Base-by-base conservation (phyloP, 2,888 invertebrate species). In the Drosophila nr. fundita region DNA sequence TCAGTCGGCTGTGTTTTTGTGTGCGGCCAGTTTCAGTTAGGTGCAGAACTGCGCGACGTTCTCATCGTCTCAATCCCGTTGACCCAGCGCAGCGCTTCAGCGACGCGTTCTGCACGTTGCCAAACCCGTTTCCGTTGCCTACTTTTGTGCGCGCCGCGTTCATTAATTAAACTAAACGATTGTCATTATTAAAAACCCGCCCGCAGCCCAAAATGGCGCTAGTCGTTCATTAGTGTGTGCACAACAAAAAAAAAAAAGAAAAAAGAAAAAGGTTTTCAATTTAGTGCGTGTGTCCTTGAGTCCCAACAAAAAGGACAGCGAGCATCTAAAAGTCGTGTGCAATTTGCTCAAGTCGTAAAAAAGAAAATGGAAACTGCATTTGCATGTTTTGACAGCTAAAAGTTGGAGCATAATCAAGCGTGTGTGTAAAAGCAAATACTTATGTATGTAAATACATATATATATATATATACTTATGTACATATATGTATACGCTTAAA, bases 21-120 rank as follows among this genome's bases (percentile, higher is more conserved):
- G 48, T 71, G 63, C 68, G 68, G 68, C 70, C 68, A 40, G 57
- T 42, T 73, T 87, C 89, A 90, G 85, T 85, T 88, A 76, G 90
- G 70, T 88, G 88, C 83, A 75, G 85, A 88, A 75, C 86, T 75
- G 87, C 71, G 82, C 85, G 77, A 83, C 50, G 82, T 84, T 68
- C 65, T 65, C 62, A 64, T 75, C 76, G 74, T 61, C 38, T 40
- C 50, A 29, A 59, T 49, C 27, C 40, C 40, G 54, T 66, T 40
- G 75, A 57, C 24, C 38, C 32, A 61, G 52, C 50, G 58, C 61
- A 66, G 58, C 57, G 55, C n/a, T 52, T 57, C n/a, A 73, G 24
- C 60, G 59, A 55, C 45, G 54, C 54, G 65, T 63, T 71, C 71
- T 83, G 81, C 69, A 72, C 73, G 84, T 49, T 71, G 52, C 67